Evolutionary conservation across 1,140 invertebrate species (phyloP).

Genomic region (Zeugodacus cucurbitae): DNA sequence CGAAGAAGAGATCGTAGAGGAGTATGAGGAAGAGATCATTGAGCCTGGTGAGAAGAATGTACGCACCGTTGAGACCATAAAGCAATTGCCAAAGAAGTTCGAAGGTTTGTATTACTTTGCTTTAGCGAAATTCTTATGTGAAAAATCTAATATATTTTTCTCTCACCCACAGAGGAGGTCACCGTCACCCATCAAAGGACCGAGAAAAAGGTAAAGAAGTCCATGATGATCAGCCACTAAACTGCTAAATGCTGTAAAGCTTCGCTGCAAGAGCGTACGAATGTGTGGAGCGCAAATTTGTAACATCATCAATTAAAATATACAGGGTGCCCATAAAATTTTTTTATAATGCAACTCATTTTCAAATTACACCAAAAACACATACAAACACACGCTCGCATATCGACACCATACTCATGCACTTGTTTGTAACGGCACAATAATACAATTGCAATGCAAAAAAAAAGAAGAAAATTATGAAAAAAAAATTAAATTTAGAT

Average conservation of each 20-base stretch:
- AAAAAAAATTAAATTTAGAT: not conserved
- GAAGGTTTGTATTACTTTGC: slow-evolving; percentile 52
- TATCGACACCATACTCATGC: slow-evolving; percentile 26
- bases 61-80: slow-evolving; percentile 62
- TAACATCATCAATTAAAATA: not conserved
- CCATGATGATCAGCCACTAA: slow-evolving; percentile 64
- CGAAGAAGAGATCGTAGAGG: slow-evolving; percentile 64
- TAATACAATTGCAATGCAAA: slow-evolving; percentile 39
- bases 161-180: slow-evolving; percentile 55
- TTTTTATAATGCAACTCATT: not conserved
- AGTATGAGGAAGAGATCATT: slow-evolving; percentile 64
- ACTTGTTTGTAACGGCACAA: slow-evolving; percentile 30
- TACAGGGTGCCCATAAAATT: not conserved
- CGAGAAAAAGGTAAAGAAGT: slow-evolving; percentile 65
- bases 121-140: no score
- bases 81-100: slow-evolving; percentile 59
- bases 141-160: not conserved
- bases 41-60: slow-evolving; percentile 63
- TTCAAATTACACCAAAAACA: not conserved
- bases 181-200: slow-evolving; percentile 64
- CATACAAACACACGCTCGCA: slow-evolving; percentile 1
- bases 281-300: slow-evolving; percentile 16
- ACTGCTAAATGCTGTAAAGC: slow-evolving; percentile 39
- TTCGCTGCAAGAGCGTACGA: not conserved
- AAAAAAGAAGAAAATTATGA: not conserved